Evolutionary conservation across 92 coral and sea anemone species (phyloP).

Genomic region (Zoanthus sansibaricus): DNA sequence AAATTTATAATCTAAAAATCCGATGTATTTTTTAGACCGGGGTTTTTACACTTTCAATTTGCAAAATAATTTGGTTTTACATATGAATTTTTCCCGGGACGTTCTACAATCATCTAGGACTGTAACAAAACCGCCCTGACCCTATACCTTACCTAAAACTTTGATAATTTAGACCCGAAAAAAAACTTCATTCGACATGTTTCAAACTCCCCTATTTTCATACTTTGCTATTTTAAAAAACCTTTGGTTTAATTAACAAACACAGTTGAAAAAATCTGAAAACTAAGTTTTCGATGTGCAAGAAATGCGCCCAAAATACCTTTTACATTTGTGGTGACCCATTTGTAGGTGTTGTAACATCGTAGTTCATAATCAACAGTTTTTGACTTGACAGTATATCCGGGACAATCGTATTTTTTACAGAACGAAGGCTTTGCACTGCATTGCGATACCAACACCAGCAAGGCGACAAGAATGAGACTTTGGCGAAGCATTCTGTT

Average conservation of each 20-base stretch:
- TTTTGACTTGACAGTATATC: slow-evolving; percentile 43
- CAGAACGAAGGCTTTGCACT: slow-evolving; percentile 50
- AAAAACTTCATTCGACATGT: too few species aligned
- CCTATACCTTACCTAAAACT: too few species aligned
- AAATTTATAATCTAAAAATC: too few species aligned
- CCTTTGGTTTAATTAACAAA: not conserved
- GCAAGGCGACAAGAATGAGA: not conserved
- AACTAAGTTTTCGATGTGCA: not conserved
- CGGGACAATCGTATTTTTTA: slow-evolving; percentile 59
- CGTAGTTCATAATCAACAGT: slow-evolving; percentile 53
- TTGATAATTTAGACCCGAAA: too few species aligned
- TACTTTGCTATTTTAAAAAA: too few species aligned
- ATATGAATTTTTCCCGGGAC: too few species aligned
- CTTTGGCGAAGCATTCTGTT: slow-evolving; percentile 14
- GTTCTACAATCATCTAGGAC: too few species aligned
- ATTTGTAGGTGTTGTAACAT: slow-evolving; percentile 41
- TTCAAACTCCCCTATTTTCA: too few species aligned
- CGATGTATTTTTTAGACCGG: too few species aligned
- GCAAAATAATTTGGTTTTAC: too few species aligned
- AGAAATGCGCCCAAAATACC: not conserved
- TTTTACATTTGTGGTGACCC: slow-evolving; percentile 51
- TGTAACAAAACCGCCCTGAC: too few species aligned
- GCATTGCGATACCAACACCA: not conserved
- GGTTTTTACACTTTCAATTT: too few species aligned
- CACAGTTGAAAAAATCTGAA: not conserved